Evolutionary conservation across 2,113 vertebrate genomes (phyloP), one percentile per base, ranked within the genome.

Genomic region (Panthera uncia): DNA sequence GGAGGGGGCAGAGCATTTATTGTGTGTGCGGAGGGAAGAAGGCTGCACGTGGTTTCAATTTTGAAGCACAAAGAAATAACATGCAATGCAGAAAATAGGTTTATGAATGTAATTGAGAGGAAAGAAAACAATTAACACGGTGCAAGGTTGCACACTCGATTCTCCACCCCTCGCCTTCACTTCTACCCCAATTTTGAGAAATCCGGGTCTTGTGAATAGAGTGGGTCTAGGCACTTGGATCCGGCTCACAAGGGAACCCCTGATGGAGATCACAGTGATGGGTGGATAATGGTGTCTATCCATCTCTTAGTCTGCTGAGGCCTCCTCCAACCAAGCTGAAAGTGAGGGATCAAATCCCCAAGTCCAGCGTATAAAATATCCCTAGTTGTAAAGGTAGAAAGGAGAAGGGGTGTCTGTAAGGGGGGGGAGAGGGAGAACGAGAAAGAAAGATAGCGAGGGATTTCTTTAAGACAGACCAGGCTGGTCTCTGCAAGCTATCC

Each of bases 401-500:
- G 36, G n/a, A 84, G 78, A 98, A 97, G 97, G 98, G 97, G 98
- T 98, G 98, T 41, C 94, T 91, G 98, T 98, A 97, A 98, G 98
- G 98, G 33, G 55, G 96, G 96, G 98, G 94, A 94, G 88, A 97
- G 13, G 38, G 41, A 55, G 41, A 41, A 2, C 5, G 9, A 14
- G 48, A 71, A 95, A 21, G 55, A 38, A 41, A 79, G 74, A 41
- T 6, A 50, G 76, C 5, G 36, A 41, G 50, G 91, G 93, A 97
- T 92, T 97, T 97, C 52, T 97, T 81, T 87, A 93, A 98, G 98
- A 98, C 98, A 99, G 98, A 98, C 97, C 82, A 29, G 69, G 88
- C 98, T 98, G 98, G 98, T 98, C 98, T 98, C 99, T 98, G 98
- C 99, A 98, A 99, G 99, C 98, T 98, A 98, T 98, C 99, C 98